Conservation (phyloP, 2,888 invertebrate genomes). For the Margaritifera margaritifera region DNA sequence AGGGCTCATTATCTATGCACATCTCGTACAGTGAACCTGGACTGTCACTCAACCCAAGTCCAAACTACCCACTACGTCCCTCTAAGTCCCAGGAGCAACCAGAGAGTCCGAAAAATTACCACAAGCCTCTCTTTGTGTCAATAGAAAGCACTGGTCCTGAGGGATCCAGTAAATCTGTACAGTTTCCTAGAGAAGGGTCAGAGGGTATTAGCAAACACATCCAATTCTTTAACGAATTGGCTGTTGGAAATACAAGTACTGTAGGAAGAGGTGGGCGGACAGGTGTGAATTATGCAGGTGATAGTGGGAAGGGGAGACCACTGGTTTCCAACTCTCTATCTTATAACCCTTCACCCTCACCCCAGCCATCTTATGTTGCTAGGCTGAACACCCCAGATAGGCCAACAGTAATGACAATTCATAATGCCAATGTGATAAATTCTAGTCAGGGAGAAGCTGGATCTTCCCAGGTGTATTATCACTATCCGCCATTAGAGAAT, state of each 20-base stretch:
- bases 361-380: slow-evolving; percentile 8
- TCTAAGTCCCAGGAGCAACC: no score
- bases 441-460: slow-evolving; percentile 41
- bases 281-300: slow-evolving; percentile 13
- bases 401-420: slow-evolving; percentile 38
- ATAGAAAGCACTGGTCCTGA: no score
- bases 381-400: slow-evolving; percentile 24
- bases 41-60: slow-evolving; percentile 7
- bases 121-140: no score
- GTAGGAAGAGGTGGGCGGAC: slow-evolving; percentile 10
- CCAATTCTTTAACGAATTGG: slow-evolving; percentile 33
- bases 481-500: slow-evolving; percentile 43
- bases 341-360: slow-evolving; percentile 7
- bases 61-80: no score
- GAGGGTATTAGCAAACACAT: slow-evolving; percentile 15
- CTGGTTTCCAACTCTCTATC: slow-evolving; percentile 5
- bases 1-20: not conserved
- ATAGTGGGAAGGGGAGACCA: slow-evolving; percentile 6
- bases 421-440: slow-evolving; percentile 15
- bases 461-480: slow-evolving; percentile 27
- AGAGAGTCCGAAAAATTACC: no score
- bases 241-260: slow-evolving; percentile 14
- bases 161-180: no score
- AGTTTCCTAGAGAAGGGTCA: no score
- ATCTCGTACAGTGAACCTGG: slow-evolving; percentile 16